Evolutionary conservation across 2,797 vertebrate genomes (phyloP).

Genomic region (Pyrocephalus nanus): DNA sequence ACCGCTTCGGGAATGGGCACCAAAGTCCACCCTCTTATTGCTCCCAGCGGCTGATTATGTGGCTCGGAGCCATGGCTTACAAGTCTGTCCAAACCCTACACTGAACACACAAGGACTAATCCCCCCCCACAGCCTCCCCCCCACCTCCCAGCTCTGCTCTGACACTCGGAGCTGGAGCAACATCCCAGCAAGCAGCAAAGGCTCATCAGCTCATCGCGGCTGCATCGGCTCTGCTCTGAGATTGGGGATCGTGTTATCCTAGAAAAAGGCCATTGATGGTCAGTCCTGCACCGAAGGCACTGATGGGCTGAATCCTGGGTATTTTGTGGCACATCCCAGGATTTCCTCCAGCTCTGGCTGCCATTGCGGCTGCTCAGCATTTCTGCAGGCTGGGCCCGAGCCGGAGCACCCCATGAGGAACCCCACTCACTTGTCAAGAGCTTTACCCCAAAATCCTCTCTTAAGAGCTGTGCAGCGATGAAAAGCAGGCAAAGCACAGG

Average conservation of each 20-base stretch:
- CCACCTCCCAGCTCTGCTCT: background rate
- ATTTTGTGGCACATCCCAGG: background rate
- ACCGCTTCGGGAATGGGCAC: background rate
- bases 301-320: background rate
- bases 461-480: background rate
- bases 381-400: conserved; percentile 12
- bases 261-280: background rate
- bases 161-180: background rate
- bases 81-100: conserved; percentile 16
- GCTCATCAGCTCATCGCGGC: background rate
- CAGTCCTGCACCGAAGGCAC: background rate
- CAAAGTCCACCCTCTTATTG: conserved; percentile 18
- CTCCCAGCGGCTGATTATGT: background rate
- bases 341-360: background rate
- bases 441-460: background rate
- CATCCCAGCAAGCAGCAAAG: background rate
- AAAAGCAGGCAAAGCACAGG: background rate
- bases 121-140: background rate
- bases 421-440: background rate
- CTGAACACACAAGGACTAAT: conserved; percentile 16
- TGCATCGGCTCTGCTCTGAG: background rate
- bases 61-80: conserved; percentile 22
- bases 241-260: background rate
- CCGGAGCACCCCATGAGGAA: background rate
- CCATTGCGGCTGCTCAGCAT: background rate